Evolutionary conservation across 2,888 invertebrate genomes (phyloP).

Genomic region (Pyrgus malvae): DNA sequence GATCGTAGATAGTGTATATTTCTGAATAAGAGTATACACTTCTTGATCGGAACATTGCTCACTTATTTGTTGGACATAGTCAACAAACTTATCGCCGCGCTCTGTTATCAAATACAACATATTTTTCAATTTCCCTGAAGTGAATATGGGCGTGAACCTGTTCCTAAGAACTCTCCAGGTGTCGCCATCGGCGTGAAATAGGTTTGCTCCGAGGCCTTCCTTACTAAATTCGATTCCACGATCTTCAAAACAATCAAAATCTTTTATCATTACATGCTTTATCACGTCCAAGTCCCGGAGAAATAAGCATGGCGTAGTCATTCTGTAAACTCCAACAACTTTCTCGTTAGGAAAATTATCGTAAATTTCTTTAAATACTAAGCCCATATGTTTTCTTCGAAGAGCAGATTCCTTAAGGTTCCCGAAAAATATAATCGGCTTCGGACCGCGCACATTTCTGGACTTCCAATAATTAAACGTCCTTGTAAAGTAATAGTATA

Average conservation of each 20-base stretch:
- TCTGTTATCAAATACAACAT: constrained; percentile 52
- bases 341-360: constrained; percentile 49
- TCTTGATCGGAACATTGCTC: constrained; percentile 39
- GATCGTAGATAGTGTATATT: constrained; percentile 47
- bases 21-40: constrained; percentile 42
- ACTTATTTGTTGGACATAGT: constrained; percentile 36
- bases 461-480: constrained; percentile 54
- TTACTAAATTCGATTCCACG: constrained; percentile 52
- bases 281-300: constrained; percentile 55
- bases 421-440: constrained; percentile 49
- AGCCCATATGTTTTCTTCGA: constrained; percentile 37
- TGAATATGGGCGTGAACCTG: constrained; percentile 54
- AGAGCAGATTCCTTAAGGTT: constrained; percentile 44
- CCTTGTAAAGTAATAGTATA: constrained; percentile 49
- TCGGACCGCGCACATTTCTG: constrained; percentile 44
- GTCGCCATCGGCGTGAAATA: constrained; percentile 54
- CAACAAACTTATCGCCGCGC: constrained; percentile 44
- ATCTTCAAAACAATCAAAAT: constrained; percentile 52
- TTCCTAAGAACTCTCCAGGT: constrained; percentile 51
- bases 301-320: constrained; percentile 48
- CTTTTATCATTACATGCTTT: constrained; percentile 55
- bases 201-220: constrained; percentile 48
- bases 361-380: constrained; percentile 45
- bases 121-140: constrained; percentile 56
- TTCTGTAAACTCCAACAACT: constrained; percentile 53